A percentile compares a stretch with the other conserved stretches of the same genome.
Evolutionary conservation across 2,888 invertebrate species (phyloP).

Genomic region (Eudemis profundana): DNA sequence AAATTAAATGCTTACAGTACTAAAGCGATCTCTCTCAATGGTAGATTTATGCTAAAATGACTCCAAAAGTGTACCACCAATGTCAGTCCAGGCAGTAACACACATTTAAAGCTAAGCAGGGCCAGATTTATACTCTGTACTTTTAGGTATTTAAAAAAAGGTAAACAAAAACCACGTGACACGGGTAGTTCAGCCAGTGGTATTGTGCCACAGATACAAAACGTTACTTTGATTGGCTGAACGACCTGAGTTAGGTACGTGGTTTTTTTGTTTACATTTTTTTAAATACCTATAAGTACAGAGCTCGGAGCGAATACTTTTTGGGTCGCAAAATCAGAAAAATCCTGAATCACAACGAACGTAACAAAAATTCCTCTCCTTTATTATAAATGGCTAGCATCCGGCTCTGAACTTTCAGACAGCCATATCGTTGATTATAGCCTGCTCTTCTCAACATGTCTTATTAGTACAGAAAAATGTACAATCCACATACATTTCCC

Average conservation of each 20-base stretch:
- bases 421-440: not conserved
- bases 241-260: no score
- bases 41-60: conserved; percentile 63
- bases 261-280: no score
- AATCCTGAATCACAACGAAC: no score
- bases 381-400: not conserved
- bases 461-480: not conserved
- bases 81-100: conserved; percentile 1
- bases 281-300: no score
- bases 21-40: conserved; percentile 80
- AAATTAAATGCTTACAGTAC: conserved; percentile 70
- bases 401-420: not conserved
- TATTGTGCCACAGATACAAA: no score
- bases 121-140: not conserved
- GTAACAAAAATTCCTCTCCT: not conserved
- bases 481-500: not conserved
- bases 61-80: conserved; percentile 51
- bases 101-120: not conserved
- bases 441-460: not conserved
- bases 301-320: no score
- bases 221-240: no score
- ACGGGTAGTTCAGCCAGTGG: no score
- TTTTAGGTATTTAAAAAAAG: no score
- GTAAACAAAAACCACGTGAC: no score
- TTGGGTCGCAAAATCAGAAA: no score